phyloP scores from a whole-genome alignment of 1,140 invertebrate species.

The Drosophila littoralis region DNA sequence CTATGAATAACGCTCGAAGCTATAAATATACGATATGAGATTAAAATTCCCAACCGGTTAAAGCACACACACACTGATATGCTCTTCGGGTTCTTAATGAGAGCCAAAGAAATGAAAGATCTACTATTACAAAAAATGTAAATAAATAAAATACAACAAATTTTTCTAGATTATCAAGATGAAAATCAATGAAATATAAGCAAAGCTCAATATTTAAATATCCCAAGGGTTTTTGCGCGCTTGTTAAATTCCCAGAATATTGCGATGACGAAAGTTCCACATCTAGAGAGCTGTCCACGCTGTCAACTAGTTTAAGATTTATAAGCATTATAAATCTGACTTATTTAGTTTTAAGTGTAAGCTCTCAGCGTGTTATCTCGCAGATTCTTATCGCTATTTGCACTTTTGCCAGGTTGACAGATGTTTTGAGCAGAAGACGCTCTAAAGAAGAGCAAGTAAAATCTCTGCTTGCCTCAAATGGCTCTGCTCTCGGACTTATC shows the following conservation, averaged over 20 bases:
- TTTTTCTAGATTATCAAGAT: no score
- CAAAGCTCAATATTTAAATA: not conserved
- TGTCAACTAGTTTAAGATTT: not conserved
- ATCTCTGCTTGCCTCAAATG: not conserved
- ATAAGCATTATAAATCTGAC: not conserved
- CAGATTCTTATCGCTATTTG: constrained; percentile 21
- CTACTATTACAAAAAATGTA: no score
- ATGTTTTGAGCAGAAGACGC: not conserved
- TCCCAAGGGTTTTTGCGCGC: no score
- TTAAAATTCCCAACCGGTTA: not conserved
- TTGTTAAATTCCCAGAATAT: no score
- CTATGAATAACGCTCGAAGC: not conserved
- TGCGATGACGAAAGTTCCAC: no score
- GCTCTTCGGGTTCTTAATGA: no score
- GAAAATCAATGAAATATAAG: not conserved
- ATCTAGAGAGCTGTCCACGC: no score
- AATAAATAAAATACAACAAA: no score
- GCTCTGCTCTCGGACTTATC: constrained; percentile 9
- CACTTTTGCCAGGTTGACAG: constrained; percentile 26
- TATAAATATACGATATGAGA: not conserved
- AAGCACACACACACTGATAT: no score
- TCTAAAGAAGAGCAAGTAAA: not conserved
- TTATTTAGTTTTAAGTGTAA: not conserved
- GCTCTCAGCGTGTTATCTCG: constrained; percentile 4
- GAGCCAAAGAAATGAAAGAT: no score